These are phyloP conservation scores for Portunus trituberculatus DNA, from an alignment of 1,140 invertebrate genomes.

Conservation along the genomic window DNA sequence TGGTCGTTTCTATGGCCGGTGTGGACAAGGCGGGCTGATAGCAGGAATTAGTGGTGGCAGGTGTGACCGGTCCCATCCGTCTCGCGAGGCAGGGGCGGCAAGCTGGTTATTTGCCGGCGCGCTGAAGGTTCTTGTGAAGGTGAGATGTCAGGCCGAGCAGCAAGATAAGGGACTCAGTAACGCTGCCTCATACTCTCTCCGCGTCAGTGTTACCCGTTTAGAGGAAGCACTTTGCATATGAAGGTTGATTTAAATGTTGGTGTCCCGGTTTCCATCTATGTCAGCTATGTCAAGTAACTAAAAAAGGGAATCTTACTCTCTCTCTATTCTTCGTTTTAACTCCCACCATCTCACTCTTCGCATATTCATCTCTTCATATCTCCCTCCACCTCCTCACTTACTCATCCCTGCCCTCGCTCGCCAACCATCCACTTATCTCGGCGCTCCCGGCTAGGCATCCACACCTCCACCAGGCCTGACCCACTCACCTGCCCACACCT, in stretches of 20 bases:
- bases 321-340: not conserved
- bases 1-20: constrained; percentile 46
- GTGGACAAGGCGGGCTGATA: constrained; percentile 56
- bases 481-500: not conserved
- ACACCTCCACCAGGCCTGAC: not conserved
- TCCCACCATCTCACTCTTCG: not conserved
- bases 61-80: constrained; percentile 41
- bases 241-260: not conserved
- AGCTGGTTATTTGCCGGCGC: constrained; percentile 6
- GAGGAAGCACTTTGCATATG: not conserved
- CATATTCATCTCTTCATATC: not conserved
- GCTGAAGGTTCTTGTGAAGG: not conserved
- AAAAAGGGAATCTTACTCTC: not conserved
- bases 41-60: constrained; percentile 50
- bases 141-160: not conserved
- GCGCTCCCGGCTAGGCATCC: not conserved
- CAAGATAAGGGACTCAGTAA: not conserved
- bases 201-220: not conserved
- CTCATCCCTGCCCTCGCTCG: not conserved
- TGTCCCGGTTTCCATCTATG: not conserved
- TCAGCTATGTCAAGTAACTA: not conserved
- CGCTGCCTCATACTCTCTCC: not conserved
- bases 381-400: not conserved
- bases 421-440: not conserved
- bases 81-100: not conserved